Evolutionary conservation across 2,888 invertebrate genomes (phyloP), one percentile per base, ranked within the genome.

Genomic region (Hyalella azteca): DNA sequence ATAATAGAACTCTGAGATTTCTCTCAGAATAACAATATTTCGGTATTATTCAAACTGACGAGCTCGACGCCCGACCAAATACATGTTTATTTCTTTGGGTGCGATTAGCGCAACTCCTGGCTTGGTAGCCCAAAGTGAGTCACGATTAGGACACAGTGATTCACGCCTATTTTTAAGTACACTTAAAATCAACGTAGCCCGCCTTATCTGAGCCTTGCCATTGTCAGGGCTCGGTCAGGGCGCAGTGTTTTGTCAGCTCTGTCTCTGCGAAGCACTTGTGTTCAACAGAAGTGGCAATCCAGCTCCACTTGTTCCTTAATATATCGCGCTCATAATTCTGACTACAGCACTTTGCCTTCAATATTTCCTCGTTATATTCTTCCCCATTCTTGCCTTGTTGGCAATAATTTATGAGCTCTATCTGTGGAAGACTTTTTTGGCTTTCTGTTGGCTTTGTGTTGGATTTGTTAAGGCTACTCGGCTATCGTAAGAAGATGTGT

Each of bases 291-390:
- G 66, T 15, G 36, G 66, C 39, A 66, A 66, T 66, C 66, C 66
- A 36, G 39, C 36, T 66, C 29, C 66, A 66, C 66, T 66, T 66
- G 66, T 66, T 29, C 39, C 66, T 66, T 13, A 32, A 66, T 36
- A 36, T 66, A 66, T 66, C 3, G 66, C 66, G 32, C 66, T 66
- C 66, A 66, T 66, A 66, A 66, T 29, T 66, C 66, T 66, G 1
- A 15, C 59, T 32, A 11, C 59, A 26, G 36, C 13, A 36, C 66
- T 36, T 66, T 36, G 39, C 36, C 66, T 36, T 36, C 66, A 19
- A 66, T 66, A 66, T 66, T 36, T 66, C n/a, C 66, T 22, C 66
- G 59, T 66, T 36, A 13, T 15, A 66, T 66, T 66, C 26, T 66
- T 19, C 39, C 9, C 9, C 19, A 19, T 36, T 66, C 19, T 36